phyloP scores from a whole-genome alignment of 2,113 vertebrate genomes.

The Abramis brama region DNA sequence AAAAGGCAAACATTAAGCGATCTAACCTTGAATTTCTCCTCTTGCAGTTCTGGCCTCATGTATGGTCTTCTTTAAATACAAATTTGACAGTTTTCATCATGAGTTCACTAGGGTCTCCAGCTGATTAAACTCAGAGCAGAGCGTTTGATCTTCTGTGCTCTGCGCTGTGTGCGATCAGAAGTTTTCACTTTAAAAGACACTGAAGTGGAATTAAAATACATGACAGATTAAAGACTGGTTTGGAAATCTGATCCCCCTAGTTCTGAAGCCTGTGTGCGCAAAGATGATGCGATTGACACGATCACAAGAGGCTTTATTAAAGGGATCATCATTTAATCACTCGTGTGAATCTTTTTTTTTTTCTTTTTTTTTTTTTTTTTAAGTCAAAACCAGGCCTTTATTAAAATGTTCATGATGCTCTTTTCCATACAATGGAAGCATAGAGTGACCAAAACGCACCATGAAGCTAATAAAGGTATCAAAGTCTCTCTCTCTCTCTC shows the following conservation, averaged over 20 bases:
- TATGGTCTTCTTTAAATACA: conserved; percentile 1
- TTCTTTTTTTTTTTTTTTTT: no score
- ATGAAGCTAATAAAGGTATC: no score
- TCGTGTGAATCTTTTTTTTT: neutral
- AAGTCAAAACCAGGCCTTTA: neutral
- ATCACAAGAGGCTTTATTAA: neutral
- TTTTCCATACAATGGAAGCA: neutral
- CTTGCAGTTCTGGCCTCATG: neutral
- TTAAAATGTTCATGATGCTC: neutral
- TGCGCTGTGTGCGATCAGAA: conserved; percentile 15
- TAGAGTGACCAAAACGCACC: no score
- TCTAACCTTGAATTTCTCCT: neutral
- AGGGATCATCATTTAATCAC: neutral
- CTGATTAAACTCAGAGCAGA: conserved; percentile 39
- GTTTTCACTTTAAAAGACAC: conserved; percentile 27
- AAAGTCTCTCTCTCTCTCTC: no score
- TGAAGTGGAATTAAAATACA: conserved; percentile 9
- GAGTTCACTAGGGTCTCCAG: conserved; percentile 9
- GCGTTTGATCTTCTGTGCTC: conserved; percentile 24
- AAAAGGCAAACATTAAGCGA: neutral
- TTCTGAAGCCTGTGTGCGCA: neutral
- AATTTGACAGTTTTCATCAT: conserved; percentile 24
- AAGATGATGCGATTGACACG: neutral
- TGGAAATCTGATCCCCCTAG: conserved; percentile 32
- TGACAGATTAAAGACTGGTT: conserved; percentile 16